Base-by-base conservation (phyloP, 2,888 invertebrate species). In the Steromphala cineraria region DNA sequence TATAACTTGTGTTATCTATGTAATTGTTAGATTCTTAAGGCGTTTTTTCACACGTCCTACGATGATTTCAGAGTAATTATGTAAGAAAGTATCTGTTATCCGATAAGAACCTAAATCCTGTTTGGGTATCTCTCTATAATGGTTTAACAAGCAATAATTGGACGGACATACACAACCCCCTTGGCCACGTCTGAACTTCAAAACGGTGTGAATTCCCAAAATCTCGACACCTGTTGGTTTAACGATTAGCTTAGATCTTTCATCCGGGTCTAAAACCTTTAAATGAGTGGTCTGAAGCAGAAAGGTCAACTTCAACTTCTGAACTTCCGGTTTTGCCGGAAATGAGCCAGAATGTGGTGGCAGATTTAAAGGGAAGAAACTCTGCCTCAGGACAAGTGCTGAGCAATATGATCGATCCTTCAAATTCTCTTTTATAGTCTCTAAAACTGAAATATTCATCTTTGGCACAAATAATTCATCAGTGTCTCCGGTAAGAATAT, bases 191-290 rank as follows among this genome's bases (percentile, higher is more conserved):
- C 71, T 28, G 19, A 36, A 71, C 36, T 19, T 19, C 19, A 40
- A 3, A 36, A 71, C 71, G n/a, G 15, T n/a, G n/a, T 71, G 71
- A 36, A 71, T 71, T 36, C 71, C 71, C 28, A 17, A 19, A 10
- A 71, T 71, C n/a, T 71, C 71, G 36, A 71, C 40, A 40, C 40
- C 71, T 71, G 71, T 31, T n/a, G 71, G 71, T n/a, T 19, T 71
- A 19, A 36, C n/a, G 0, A 71, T 71, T 2, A 71, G 71, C 36
- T 71, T 71, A 0, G 71, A 71, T n/a, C 71, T 71, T 15, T 17
- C 40, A 13, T 15, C n/a, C 28, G 71, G 71, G 7, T n/a, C 10
- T 19, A 36, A 17, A n/a, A 71, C 36, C 19, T 17, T 71, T 71
- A 71, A 40, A 7, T 40, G 71, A 15, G 19, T 40, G 1, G 71